Conservation (phyloP, 2,113 vertebrate genomes). For the Myrmecophaga tridactyla region DNA sequence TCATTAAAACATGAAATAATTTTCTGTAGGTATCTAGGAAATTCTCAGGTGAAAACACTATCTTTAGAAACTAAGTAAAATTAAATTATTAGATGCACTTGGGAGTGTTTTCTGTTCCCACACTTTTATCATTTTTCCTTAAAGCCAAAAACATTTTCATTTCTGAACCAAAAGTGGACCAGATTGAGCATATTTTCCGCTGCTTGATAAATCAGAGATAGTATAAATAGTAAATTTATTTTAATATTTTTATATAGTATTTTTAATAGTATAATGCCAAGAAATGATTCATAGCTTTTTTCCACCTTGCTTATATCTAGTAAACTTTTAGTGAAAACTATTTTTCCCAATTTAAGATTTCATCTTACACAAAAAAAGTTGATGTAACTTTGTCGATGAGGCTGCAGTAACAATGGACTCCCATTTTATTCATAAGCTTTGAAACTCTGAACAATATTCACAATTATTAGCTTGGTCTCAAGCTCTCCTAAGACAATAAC, state of each 20-base stretch:
- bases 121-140: background rate
- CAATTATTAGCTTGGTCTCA: constrained; percentile 10
- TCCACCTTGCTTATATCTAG: constrained; percentile 56
- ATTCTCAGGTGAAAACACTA: background rate
- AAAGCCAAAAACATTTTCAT: constrained; percentile 33
- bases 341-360: background rate
- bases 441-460: background rate
- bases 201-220: constrained; percentile 17
- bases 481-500: constrained; percentile 19
- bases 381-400: background rate
- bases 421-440: background rate
- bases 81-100: background rate
- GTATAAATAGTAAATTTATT: constrained; percentile 43
- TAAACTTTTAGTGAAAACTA: constrained; percentile 46
- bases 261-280: background rate
- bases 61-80: constrained; percentile 37
- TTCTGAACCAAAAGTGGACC: constrained; percentile 5
- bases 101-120: background rate
- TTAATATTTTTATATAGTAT: too few species aligned
- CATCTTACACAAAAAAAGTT: background rate
- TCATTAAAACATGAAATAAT: constrained; percentile 22
- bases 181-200: background rate
- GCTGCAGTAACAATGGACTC: background rate
- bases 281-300: constrained; percentile 6
- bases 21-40: background rate